Percentiles rank a stretch among this genome's conserved stretches.
phyloP scores from a whole-genome alignment of 2,797 vertebrate genomes.

The Protosalanx chinensis region DNA sequence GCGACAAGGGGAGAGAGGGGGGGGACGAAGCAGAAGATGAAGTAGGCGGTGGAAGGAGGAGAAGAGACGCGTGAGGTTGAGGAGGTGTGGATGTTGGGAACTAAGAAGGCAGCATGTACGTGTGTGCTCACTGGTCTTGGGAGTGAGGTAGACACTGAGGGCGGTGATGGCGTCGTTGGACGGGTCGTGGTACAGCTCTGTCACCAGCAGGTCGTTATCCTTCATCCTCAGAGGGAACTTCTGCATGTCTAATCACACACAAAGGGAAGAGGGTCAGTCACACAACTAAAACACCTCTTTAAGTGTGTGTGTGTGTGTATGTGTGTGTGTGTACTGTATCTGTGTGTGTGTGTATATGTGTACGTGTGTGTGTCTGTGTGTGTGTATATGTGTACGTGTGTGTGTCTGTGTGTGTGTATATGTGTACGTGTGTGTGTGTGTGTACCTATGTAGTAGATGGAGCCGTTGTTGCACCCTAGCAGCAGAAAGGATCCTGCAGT shows the following conservation, averaged over 20 bases:
- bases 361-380: conserved; percentile 26
- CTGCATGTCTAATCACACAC: conserved; percentile 8
- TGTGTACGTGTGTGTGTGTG: conserved; percentile 48
- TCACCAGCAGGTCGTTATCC: conserved; percentile 90
- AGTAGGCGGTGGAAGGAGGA: too few relatives aligned
- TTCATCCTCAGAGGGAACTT: conserved; percentile 92
- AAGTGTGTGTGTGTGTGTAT: background rate
- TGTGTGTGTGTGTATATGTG: conserved; percentile 84
- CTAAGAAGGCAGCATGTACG: too few relatives aligned
- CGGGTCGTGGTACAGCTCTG: conserved; percentile 88
- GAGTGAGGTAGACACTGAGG: conserved; percentile 89
- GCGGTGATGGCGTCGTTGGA: conserved; percentile 88
- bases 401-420: background rate
- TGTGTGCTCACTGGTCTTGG: conserved; percentile 81
- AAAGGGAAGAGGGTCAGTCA: background rate
- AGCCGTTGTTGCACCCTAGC: conserved; percentile 94
- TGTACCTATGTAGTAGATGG: conserved; percentile 96
- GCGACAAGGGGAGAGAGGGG: background rate
- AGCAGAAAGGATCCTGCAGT: conserved; percentile 94
- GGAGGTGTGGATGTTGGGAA: too few relatives aligned
- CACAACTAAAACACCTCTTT: conserved; percentile 2
- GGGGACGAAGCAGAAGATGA: too few relatives aligned
- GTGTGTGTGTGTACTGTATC: conserved; percentile 75
- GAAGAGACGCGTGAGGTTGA: too few relatives aligned
- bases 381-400: conserved; percentile 69